Evolutionary conservation across 1,140 invertebrate genomes (phyloP).

Genomic region (Heliconius nattereri): DNA sequence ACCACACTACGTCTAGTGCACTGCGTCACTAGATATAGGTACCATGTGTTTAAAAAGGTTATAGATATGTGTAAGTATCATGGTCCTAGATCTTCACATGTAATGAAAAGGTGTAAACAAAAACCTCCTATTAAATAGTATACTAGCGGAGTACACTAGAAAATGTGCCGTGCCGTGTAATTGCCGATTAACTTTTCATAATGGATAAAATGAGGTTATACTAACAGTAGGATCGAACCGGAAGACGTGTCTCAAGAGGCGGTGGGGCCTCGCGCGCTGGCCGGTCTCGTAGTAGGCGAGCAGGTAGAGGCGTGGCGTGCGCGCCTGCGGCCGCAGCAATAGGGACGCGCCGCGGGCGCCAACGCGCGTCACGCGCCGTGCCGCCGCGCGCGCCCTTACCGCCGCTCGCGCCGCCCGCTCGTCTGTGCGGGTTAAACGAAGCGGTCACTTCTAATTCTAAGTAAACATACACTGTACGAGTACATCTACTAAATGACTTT

Average conservation of each 20-base stretch:
- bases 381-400: conserved; percentile 38
- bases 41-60: too few species aligned
- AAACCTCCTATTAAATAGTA: not conserved
- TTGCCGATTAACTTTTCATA: not conserved
- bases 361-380: conserved; percentile 43
- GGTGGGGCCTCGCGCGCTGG: conserved; percentile 48
- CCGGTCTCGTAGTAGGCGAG: conserved; percentile 66
- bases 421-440: conserved; percentile 35
- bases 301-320: conserved; percentile 46
- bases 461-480: too few species aligned
- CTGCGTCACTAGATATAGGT: too few species aligned
- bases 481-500: too few species aligned
- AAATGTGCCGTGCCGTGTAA: not conserved
- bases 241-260: conserved; percentile 64
- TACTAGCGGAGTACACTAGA: not conserved
- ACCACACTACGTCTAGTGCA: too few species aligned
- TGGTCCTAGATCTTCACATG: too few species aligned
- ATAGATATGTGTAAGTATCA: too few species aligned
- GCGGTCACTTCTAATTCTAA: too few species aligned
- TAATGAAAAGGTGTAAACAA: too few species aligned
- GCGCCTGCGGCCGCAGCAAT: conserved; percentile 49
- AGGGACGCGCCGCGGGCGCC: conserved; percentile 43
- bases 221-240: conserved; percentile 52
- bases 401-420: conserved; percentile 51
- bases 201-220: conserved; percentile 24